These are phyloP conservation scores for Acleris literana DNA, from an alignment of 2,888 invertebrate species.

Conservation along the genomic window DNA sequence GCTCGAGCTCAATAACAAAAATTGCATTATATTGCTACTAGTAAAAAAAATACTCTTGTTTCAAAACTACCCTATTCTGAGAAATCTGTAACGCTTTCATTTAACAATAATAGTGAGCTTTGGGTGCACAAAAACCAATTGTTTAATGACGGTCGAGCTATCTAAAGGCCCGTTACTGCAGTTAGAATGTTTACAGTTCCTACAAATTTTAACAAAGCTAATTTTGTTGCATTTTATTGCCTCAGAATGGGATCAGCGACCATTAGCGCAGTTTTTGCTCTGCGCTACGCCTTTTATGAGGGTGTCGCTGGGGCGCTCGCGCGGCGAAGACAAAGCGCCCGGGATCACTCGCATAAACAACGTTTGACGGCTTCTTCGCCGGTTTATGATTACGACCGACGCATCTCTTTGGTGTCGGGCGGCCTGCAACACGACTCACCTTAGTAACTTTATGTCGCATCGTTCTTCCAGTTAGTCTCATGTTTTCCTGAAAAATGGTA, in stretches of 20 bases:
- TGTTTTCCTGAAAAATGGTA: no score
- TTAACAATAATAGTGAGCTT: slow-evolving; percentile 53
- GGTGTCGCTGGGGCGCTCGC: slow-evolving; percentile 79
- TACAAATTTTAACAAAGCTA: slow-evolving; percentile 73
- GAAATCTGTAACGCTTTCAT: slow-evolving; percentile 3
- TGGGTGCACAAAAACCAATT: slow-evolving; percentile 69
- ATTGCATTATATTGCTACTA: background rate
- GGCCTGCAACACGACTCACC: slow-evolving; percentile 21
- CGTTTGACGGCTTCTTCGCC: slow-evolving; percentile 76
- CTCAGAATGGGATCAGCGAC: slow-evolving; percentile 78
- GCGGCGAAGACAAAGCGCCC: slow-evolving; percentile 72
- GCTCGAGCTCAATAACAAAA: background rate
- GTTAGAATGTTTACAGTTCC: slow-evolving; percentile 68
- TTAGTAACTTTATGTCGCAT: background rate
- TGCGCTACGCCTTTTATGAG: slow-evolving; percentile 75
- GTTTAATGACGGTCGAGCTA: slow-evolving; percentile 53
- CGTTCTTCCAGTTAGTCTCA: background rate
- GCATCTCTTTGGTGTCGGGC: slow-evolving; percentile 30
- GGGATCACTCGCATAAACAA: slow-evolving; percentile 79
- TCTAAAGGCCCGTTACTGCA: slow-evolving; percentile 55
- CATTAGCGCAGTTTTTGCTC: slow-evolving; percentile 79
- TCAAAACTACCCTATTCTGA: slow-evolving; percentile 11
- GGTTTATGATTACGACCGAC: slow-evolving; percentile 65
- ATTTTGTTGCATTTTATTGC: slow-evolving; percentile 83
- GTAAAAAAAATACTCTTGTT: background rate